These are phyloP conservation scores for Glyptemys insculpta DNA, from an alignment of 2,797 vertebrate genomes.

Conservation along the genomic window DNA sequence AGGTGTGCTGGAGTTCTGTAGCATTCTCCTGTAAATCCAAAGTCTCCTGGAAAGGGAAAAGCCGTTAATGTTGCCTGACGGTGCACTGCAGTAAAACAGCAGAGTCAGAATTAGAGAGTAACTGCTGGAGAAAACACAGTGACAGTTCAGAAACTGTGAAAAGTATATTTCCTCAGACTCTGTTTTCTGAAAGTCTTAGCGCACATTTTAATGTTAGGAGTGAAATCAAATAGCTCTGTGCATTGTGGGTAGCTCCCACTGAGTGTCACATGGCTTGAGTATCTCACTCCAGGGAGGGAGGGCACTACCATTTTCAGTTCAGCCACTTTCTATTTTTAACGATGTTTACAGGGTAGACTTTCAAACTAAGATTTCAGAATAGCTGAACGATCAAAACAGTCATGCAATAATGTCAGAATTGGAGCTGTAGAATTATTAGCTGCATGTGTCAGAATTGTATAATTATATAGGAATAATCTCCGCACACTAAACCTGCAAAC, in stretches of 20 bases:
- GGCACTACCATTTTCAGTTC: neutral
- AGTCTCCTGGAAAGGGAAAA: neutral
- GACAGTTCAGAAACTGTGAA: neutral
- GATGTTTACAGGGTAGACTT: neutral
- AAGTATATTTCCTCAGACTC: neutral
- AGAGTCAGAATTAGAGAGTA: no score
- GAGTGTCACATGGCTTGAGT: neutral
- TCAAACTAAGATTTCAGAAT: neutral
- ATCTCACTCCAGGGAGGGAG: neutral
- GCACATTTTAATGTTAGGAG: neutral
- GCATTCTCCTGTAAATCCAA: neutral
- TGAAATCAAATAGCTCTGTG: neutral
- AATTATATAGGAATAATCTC: slow-evolving; percentile 9
- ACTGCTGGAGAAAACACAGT: neutral
- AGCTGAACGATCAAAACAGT: neutral
- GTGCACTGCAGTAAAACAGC: no score
- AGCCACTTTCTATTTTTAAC: neutral
- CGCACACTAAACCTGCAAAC: neutral
- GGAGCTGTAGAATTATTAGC: neutral
- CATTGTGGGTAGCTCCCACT: neutral
- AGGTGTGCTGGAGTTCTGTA: neutral
- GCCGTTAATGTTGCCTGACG: neutral
- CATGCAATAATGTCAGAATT: slow-evolving; percentile 14
- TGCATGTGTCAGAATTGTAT: slow-evolving; percentile 40
- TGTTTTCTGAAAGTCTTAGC: neutral